Evolutionary conservation across 1,140 invertebrate species (phyloP).

Genomic region (Apis laboriosa): DNA sequence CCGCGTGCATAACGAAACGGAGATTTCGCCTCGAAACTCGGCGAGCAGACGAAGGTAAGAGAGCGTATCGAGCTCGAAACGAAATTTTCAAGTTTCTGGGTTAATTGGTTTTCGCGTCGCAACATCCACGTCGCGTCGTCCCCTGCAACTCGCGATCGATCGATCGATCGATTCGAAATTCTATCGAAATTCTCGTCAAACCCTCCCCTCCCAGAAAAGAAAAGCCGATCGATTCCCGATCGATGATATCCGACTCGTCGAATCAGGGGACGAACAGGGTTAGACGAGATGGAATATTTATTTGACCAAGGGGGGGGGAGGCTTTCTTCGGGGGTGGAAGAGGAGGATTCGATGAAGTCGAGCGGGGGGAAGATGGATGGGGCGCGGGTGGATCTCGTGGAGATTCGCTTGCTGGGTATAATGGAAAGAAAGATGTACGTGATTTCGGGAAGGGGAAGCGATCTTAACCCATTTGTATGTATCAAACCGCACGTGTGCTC

Average conservation of each 20-base stretch:
- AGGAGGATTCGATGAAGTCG: constrained; percentile 2
- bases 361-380: neutral
- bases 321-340: neutral
- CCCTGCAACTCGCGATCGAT: neutral
- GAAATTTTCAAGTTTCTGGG: constrained; percentile 34
- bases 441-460: too few relatives aligned
- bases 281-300: constrained; percentile 10
- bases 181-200: neutral
- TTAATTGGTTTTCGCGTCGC: constrained; percentile 41
- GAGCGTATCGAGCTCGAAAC: neutral
- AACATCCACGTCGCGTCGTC: constrained; percentile 6
- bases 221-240: neutral
- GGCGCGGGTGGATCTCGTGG: too few relatives aligned
- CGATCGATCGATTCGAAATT: constrained; percentile 39
- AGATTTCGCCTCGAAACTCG: too few relatives aligned
- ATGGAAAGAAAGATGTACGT: neutral
- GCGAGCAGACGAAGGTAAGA: too few relatives aligned
- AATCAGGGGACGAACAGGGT: neutral
- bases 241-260: too few relatives aligned
- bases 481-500: too few relatives aligned
- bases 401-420: neutral
- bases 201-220: too few relatives aligned
- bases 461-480: too few relatives aligned
- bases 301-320: neutral
- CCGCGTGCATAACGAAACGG: too few relatives aligned